Conservation (phyloP, 2,888 invertebrate genomes). For the Folsomia candida region DNA sequence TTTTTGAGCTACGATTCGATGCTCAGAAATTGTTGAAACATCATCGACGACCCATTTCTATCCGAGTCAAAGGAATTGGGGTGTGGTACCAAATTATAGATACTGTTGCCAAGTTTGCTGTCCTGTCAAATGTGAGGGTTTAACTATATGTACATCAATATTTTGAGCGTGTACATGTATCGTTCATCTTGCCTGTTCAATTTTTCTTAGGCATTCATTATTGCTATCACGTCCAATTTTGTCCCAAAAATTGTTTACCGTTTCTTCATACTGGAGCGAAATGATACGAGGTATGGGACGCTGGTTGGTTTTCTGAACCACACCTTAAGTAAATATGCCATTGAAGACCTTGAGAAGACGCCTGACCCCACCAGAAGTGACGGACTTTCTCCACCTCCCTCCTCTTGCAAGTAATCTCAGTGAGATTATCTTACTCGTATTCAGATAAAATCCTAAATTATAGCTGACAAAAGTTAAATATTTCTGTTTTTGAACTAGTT, state of each 20-base stretch:
- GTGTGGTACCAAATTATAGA: conserved; percentile 92
- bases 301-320: conserved; percentile 57
- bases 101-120: conserved; percentile 84
- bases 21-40: conserved; percentile 85
- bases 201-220: conserved; percentile 84
- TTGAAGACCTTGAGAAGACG: not conserved
- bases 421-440: no score
- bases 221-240: conserved; percentile 93
- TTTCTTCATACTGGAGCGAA: conserved; percentile 14
- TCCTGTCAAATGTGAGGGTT: conserved; percentile 82
- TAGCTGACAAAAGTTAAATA: no score
- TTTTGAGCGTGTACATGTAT: no score
- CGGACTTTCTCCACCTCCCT: conserved; percentile 40
- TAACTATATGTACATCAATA: not conserved
- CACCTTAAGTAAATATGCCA: not conserved
- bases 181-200: no score
- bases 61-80: conserved; percentile 85
- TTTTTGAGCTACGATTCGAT: conserved; percentile 91
- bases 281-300: conserved; percentile 50
- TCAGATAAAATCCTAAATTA: no score
- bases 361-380: not conserved
- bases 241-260: conserved; percentile 83
- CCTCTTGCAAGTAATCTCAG: no score
- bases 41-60: conserved; percentile 81
- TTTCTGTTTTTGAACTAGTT: no score